Base-by-base conservation (phyloP, 1,140 invertebrate species). In the Diachasma alloeum region DNA sequence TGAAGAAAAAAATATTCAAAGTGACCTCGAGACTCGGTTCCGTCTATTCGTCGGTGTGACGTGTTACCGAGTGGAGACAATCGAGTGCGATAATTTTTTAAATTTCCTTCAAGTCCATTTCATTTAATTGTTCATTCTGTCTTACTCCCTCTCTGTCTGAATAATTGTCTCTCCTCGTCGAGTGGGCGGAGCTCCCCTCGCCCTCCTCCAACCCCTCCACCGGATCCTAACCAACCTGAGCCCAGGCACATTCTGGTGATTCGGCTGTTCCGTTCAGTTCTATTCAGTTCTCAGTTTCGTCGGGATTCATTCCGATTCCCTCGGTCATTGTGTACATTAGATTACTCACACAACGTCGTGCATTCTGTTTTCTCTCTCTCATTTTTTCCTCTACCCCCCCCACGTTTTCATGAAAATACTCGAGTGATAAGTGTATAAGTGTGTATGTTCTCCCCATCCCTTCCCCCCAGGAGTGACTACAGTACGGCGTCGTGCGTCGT, bases 211-310 rank as follows among this genome's bases (percentile, higher is more conserved):
- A n/a, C 80, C 79, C 82, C 81, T 63, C 24, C 59, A 26, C 19
- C 0, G 10, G 80, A 79, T 84, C 77, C 80, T 80, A 83, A 83
- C 81, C 82, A 84, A 85, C 82, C 81, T 79, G 75, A 76, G 74
- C 74, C 67, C 73, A 77, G 82, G 73, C 31, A 82, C 79, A 84
- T 85, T 85, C 80, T 74, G 76, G 17, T 81, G 80, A 79, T 72
- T 81, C 66, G 77, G 59, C 56, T 73, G 72, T 78, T 77, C 78
- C 76, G n/a, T 42, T 69, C 13, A 24, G 36, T 44, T 59, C 6
- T 22, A 22, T 15, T 70, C 59, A 44, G 69, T 71, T 26, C 69
- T 42, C 69, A 11, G 22, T 24, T 37, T 44, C 31, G 67, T 76
- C 26, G 69, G 31, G 68, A 76, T 22, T 36, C 26, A 31, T 44